Conservation (phyloP, 2,888 invertebrate species). For the Masnerella sp. region DNA sequence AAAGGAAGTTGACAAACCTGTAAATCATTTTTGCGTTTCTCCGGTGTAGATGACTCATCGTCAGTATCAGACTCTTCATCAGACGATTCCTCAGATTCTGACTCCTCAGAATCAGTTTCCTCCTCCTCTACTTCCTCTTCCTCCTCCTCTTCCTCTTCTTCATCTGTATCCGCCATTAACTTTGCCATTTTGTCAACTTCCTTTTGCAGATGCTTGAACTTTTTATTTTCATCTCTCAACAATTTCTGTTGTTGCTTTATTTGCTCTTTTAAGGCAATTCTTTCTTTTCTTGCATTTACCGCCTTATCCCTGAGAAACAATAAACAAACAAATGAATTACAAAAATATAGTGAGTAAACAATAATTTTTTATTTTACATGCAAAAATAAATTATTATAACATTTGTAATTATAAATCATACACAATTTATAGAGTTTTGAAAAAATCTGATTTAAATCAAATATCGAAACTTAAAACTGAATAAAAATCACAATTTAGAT, state of each 20-base stretch:
- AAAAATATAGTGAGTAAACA: no score
- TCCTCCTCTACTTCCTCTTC: constrained; percentile 79
- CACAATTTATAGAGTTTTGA: no score
- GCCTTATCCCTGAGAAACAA: constrained; percentile 85
- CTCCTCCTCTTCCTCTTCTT: constrained; percentile 81
- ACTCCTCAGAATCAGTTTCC: constrained; percentile 77
- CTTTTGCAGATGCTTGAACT: constrained; percentile 89
- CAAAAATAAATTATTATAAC: no score
- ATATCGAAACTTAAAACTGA: no score
- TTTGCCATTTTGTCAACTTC: constrained; percentile 95
- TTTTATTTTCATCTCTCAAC: constrained; percentile 88
- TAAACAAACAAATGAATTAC: no score
- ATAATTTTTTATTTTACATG: no score
- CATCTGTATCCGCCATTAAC: constrained; percentile 88
- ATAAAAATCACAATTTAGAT: no score
- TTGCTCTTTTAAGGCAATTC: constrained; percentile 87
- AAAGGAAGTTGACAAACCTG: constrained; percentile 70
- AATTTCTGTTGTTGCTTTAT: constrained; percentile 89
- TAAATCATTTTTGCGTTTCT: constrained; percentile 71
- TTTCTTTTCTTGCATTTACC: constrained; percentile 86
- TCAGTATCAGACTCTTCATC: constrained; percentile 81
- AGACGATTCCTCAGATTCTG: constrained; percentile 71
- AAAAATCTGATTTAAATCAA: no score
- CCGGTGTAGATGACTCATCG: constrained; percentile 81
- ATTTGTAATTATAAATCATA: no score